Base-by-base conservation (phyloP, 2,888 invertebrate species). In the Archips xylosteana region DNA sequence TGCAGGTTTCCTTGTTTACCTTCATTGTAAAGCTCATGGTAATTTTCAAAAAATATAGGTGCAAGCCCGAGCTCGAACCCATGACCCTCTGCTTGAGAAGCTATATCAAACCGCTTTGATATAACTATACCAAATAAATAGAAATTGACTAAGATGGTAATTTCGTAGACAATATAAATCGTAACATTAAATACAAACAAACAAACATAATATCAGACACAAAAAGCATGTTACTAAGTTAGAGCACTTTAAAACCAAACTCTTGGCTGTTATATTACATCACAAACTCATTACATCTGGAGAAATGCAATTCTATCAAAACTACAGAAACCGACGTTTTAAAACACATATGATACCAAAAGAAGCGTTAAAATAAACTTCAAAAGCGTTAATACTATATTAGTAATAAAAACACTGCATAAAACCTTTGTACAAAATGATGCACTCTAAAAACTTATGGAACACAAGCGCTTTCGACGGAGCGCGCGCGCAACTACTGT, bases 401-500 rank as follows among this genome's bases (percentile, higher is more conserved):
- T 8, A 36, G 60, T 60, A 13, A 3, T 9, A 57, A 57, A 57
- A 57, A 57, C 57, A 57, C 57, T 12, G 32, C 5, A 32, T 10
- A 57, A 12, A 23, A 57, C 57, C 57, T 57, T 57, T 57, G 4
- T 57, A 32, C 32, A 1, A 32, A 32, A 10, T 12, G 9, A 10
- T 32, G 32, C 32, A 57, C 57, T 32, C 57, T 3, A 34, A 12
- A 3, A 57, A 63, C 34, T 34, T 60, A 15, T 10, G 8, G 6
- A 63, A 63, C 62, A 54, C 73, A 66, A 61, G 64, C 75, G 75
- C 80, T 77, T 76, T 79, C 79, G 23, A 72, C 42, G 74, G 64
- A 64, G 54, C 65, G 68, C 68, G 34, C 59, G 70, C 75, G 71
- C 75, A 62, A 65, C 63, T 60, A 59, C 62, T 65, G 54, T 45